These are phyloP conservation scores for Tragelaphus scriptus DNA, from an alignment of 2,113 vertebrate species.

Conservation along the genomic window DNA sequence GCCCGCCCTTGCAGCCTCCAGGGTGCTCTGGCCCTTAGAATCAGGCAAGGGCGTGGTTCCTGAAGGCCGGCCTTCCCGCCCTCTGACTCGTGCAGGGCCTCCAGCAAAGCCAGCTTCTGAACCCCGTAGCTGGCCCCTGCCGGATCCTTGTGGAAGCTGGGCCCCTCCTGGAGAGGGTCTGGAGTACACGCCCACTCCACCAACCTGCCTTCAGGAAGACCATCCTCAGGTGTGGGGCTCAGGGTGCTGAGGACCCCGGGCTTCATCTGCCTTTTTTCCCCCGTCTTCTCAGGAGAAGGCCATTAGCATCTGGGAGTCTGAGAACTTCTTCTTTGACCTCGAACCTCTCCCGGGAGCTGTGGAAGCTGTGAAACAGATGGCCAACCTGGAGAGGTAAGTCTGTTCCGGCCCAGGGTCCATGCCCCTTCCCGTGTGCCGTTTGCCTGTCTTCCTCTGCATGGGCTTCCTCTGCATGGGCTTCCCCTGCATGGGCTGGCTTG, in stretches of 20 bases:
- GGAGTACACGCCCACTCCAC: no score
- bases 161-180: not conserved
- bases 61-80: not conserved
- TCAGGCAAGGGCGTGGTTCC: not conserved
- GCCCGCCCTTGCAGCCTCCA: not conserved
- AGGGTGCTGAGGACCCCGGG: not conserved
- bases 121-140: not conserved
- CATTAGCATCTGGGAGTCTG: conserved; percentile 95
- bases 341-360: conserved; percentile 93
- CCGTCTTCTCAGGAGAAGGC: conserved; percentile 87
- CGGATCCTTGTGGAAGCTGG: not conserved
- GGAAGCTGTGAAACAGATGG: conserved; percentile 94
- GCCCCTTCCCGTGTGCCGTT: accelerated
- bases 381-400: conserved; percentile 89
- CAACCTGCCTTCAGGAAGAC: not conserved
- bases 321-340: conserved; percentile 93
- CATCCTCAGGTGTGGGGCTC: not conserved
- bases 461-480: no score
- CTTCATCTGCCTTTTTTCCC: not conserved
- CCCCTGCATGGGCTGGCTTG: no score
- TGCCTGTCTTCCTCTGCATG: no score
- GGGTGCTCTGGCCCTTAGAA: not conserved
- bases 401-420: accelerated
- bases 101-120: not conserved
- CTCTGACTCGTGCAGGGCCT: not conserved